A percentile compares a stretch with the other conserved stretches of the same genome.
Conservation (phyloP, 37 sponge, comb jelly and placozoan genomes). For the Hexactinellida sp. region DNA sequence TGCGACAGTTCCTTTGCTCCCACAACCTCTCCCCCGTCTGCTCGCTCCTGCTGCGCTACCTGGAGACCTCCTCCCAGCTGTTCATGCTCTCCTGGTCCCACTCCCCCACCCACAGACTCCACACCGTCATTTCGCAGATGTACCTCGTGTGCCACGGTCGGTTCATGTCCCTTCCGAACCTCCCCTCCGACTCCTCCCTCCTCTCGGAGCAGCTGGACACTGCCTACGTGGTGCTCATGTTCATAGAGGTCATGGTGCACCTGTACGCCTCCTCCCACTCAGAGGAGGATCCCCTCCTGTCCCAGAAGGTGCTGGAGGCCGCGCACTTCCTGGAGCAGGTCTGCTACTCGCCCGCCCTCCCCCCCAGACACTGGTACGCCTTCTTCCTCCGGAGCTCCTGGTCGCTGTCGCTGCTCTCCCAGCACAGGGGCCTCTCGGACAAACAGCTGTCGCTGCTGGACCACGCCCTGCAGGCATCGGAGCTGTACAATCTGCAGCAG, state of each 20-base stretch:
- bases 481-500: neutral
- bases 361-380: neutral
- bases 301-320: neutral
- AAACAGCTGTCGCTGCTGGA: neutral
- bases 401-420: neutral
- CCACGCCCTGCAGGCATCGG: neutral
- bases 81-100: neutral
- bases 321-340: neutral
- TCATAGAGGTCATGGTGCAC: neutral
- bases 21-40: conserved; percentile 10
- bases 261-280: neutral
- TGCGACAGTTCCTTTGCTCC: neutral
- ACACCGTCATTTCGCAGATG: neutral
- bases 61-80: neutral
- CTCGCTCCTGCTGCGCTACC: neutral
- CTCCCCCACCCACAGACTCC: neutral
- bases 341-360: neutral
- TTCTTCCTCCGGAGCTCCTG: neutral
- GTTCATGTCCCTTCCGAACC: neutral
- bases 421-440: neutral
- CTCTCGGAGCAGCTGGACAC: neutral
- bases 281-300: neutral
- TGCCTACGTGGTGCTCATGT: neutral
- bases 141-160: neutral
- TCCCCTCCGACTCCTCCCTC: neutral